phyloP scores from a whole-genome alignment of 1,140 invertebrate genomes.

The Meteorus sp. region DNA sequence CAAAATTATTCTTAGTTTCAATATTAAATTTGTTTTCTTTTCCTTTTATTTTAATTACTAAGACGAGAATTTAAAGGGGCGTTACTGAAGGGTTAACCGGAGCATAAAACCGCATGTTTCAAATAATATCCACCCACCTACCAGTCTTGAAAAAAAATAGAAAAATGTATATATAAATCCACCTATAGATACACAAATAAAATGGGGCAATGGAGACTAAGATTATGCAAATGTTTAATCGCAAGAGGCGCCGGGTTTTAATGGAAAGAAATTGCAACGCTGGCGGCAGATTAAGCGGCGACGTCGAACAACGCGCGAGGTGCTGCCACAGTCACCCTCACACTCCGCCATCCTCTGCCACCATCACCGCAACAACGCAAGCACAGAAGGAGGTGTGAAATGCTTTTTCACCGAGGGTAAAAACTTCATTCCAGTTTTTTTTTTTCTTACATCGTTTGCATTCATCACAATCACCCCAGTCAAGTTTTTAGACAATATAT shows the following conservation, averaged over 20 bases:
- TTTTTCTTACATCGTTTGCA: constrained; percentile 11
- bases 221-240: constrained; percentile 60
- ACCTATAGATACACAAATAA: too few relatives aligned
- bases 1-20: too few relatives aligned
- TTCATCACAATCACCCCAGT: constrained; percentile 22
- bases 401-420: constrained; percentile 15
- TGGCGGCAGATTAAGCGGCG: constrained; percentile 54
- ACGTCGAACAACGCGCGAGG: constrained; percentile 27
- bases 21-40: too few relatives aligned
- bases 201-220: constrained; percentile 38
- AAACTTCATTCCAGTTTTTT: constrained; percentile 6
- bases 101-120: background rate
- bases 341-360: too few relatives aligned
- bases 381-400: constrained; percentile 4
- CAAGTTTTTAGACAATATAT: too few relatives aligned
- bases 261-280: constrained; percentile 59
- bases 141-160: too few relatives aligned
- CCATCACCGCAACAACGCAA: background rate
- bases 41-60: too few relatives aligned
- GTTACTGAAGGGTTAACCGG: too few relatives aligned
- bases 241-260: constrained; percentile 44
- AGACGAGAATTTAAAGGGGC: too few relatives aligned
- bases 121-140: too few relatives aligned
- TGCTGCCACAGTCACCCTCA: too few relatives aligned
- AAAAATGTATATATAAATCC: constrained; percentile 35